phyloP scores from a whole-genome alignment of 1,140 invertebrate genomes.

The Acyrthosiphon pisum region DNA sequence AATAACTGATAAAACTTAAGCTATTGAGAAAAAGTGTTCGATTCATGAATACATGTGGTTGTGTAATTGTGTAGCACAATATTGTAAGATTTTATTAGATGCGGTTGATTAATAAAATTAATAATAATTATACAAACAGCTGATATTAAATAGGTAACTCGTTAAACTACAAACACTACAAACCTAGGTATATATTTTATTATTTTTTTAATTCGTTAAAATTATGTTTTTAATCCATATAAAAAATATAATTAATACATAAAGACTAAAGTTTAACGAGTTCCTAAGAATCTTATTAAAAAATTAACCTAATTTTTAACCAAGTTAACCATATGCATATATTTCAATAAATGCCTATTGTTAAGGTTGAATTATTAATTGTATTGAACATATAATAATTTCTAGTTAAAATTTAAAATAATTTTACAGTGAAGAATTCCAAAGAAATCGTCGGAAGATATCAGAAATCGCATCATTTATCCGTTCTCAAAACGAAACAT shows the following conservation, averaged over 20 bases:
- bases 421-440: not conserved
- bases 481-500: constrained; percentile 25
- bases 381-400: not conserved
- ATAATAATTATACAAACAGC: not conserved
- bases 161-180: not conserved
- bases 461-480: constrained; percentile 42
- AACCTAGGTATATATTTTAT: not conserved
- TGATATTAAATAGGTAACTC: not conserved
- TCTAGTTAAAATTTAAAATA: not conserved
- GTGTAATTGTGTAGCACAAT: not conserved
- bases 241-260: not conserved
- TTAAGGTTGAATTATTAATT: not conserved
- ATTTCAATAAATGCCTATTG: not conserved
- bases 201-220: not conserved
- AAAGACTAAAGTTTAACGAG: not conserved
- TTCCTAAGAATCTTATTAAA: not conserved
- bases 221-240: not conserved
- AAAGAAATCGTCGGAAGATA: constrained; percentile 33
- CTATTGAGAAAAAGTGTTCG: not conserved
- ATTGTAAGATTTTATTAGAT: not conserved
- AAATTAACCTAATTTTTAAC: not conserved
- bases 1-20: not conserved
- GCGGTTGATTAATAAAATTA: not conserved
- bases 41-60: not conserved
- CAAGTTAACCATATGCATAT: not conserved